Evolutionary conservation across 2,797 vertebrate genomes (phyloP).

Genomic region (Lepidocolaptes lacrymiger): DNA sequence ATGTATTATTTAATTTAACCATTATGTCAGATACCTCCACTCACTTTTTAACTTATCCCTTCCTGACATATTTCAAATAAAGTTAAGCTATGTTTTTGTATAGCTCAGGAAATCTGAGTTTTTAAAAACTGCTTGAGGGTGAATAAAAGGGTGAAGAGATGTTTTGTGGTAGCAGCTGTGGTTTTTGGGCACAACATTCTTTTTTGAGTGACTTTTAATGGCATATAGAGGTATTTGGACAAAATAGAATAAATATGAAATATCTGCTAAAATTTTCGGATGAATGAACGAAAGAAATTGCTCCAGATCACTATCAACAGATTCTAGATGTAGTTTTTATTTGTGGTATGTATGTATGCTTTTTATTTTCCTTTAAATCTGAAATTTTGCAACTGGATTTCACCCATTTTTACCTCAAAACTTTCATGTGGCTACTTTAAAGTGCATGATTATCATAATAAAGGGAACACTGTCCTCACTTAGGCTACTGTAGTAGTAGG

Average conservation of each 20-base stretch:
- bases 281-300: neutral
- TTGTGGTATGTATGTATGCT: neutral
- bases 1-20: neutral
- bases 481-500: neutral
- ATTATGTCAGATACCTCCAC: neutral
- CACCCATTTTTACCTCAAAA: neutral
- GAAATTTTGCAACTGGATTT: neutral
- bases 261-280: neutral
- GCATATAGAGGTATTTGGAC: neutral
- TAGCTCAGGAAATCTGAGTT: neutral
- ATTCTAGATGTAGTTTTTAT: neutral
- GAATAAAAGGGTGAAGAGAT: neutral
- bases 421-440: neutral
- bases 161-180: neutral
- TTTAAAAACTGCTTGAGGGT: neutral
- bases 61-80: neutral
- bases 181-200: neutral
- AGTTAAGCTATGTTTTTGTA: neutral
- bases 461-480: neutral
- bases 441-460: neutral
- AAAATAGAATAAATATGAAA: neutral
- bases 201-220: neutral
- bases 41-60: neutral
- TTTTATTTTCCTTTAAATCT: neutral
- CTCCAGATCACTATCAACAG: neutral